Evolutionary conservation across 2,797 vertebrate genomes (phyloP), one percentile per base, ranked within the genome.

Genomic region (Stomatorhinus walkeri): DNA sequence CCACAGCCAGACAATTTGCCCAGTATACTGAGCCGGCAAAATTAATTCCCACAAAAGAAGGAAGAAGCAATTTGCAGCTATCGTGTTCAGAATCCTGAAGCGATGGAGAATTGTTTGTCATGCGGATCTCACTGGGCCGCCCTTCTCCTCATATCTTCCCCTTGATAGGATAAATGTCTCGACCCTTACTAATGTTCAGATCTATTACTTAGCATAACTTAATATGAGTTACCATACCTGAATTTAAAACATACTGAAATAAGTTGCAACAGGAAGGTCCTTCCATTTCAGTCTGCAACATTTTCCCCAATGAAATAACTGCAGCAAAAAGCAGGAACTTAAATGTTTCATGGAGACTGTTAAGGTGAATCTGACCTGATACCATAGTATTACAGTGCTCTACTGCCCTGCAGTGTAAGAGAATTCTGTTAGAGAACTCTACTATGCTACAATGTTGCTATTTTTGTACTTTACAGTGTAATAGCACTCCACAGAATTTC

Each of bases 71-170:
- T 93, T 93, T 92, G 91, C 90, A 86, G 91, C 14, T 4, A 92
- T 91, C 92, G 92, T 95, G 94, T 88, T 24, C 90, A 91, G 93
- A 94, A 94, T 95, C 89, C 91, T 2, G 89, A 94, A 92, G 90
- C 92, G 51, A 84, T 87, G 88, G 88, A 91, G 88, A 92, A 91
- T 88, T 92, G 93, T 92, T 95, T 94, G 93, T 93, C 91, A 95
- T 95, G 94, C 93, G 92, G 92, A 91, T 24, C 85, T 89, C 5
- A 83, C 49, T 87, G 88, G 36, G 81, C 64, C 51, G 4, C n/a
- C 61, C 12, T 68, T 83, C 72, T 52, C 68, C 87, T 64, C 87
- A 76, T 76, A 54, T 19, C 61, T 40, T 46, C 14, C 90, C 59
- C 56, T 48, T 61, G 89, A 88, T 24, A 85, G 32, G 86, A 89